A percentile compares a stretch with the other conserved stretches of the same genome.
phyloP scores from a whole-genome alignment of 2,113 vertebrate genomes.

The Chloebia gouldiae region DNA sequence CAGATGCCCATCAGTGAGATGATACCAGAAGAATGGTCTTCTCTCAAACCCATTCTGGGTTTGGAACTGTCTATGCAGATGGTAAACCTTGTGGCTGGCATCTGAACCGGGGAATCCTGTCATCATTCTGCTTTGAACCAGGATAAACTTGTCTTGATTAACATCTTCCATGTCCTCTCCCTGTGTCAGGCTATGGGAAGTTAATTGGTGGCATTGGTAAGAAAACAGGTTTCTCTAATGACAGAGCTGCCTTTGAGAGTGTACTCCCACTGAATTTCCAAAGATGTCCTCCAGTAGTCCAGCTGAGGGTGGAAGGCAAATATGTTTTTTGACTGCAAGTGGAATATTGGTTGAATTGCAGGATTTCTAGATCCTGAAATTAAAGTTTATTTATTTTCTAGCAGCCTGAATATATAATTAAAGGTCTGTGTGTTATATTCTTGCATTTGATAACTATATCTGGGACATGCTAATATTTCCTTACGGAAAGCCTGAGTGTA shows the following conservation, averaged over 20 bases:
- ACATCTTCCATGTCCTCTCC: background rate
- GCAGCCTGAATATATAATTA: background rate
- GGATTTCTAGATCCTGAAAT: background rate
- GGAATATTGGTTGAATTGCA: background rate
- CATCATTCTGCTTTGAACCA: background rate
- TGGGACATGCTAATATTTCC: background rate
- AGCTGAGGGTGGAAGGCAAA: background rate
- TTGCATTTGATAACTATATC: background rate
- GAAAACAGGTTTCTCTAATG: background rate
- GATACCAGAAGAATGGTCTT: background rate
- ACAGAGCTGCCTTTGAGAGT: background rate
- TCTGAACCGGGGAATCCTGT: background rate
- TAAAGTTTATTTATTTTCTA: background rate
- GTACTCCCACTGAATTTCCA: background rate
- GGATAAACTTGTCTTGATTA: background rate
- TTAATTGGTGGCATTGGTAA: background rate
- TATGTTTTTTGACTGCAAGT: fast-evolving
- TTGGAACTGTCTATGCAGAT: background rate
- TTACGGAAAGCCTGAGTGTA: background rate
- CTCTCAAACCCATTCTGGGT: background rate
- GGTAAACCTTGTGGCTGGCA: background rate
- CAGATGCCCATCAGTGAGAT: background rate
- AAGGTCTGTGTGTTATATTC: background rate
- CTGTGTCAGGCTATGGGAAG: background rate
- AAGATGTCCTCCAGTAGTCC: background rate